phyloP scores from a whole-genome alignment of 2,797 vertebrate genomes.

The Gorsachius magnificus region DNA sequence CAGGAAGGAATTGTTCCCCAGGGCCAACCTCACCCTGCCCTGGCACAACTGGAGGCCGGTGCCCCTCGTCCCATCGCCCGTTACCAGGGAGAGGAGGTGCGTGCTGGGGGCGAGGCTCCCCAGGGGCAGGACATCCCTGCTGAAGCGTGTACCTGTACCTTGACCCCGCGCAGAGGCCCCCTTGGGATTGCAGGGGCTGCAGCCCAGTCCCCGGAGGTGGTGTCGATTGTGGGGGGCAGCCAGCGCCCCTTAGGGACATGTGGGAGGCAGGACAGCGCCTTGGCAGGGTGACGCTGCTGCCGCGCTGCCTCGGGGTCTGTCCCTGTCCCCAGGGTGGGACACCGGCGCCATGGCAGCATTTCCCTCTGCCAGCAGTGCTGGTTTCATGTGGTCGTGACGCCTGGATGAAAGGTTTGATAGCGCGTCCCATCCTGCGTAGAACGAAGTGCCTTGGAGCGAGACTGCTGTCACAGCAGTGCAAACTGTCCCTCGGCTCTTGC shows the following conservation, averaged over 20 bases:
- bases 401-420: neutral
- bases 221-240: neutral
- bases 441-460: fast-evolving
- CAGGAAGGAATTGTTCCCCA: no score
- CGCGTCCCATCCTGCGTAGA: neutral
- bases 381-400: neutral
- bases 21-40: no score
- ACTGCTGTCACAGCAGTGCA: no score
- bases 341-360: neutral
- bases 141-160: fast-evolving
- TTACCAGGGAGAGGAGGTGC: neutral
- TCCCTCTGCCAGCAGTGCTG: neutral
- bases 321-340: neutral
- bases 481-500: neutral
- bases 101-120: neutral
- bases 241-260: fast-evolving
- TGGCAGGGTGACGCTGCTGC: neutral
- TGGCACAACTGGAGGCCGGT: no score
- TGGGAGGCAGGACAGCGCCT: neutral
- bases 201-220: neutral
- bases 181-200: neutral
- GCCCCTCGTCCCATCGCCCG: no score
- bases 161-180: fast-evolving
- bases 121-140: fast-evolving
- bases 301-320: neutral